Base-by-base conservation (phyloP, 1,140 invertebrate genomes). In the Zaprionus tsacasi region DNA sequence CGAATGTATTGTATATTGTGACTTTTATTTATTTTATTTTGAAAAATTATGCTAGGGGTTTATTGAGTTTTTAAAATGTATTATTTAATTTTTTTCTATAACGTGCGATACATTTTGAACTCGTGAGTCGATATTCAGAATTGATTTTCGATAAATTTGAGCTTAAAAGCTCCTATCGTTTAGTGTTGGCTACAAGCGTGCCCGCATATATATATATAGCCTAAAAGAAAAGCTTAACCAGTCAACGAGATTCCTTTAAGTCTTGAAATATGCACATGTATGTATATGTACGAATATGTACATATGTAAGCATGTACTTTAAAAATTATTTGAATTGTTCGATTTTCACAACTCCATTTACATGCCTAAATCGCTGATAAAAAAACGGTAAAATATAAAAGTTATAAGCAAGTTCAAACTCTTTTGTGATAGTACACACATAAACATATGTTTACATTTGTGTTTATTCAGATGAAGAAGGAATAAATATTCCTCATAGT, bases 201-300 rank as follows among this genome's bases (percentile, higher is more conserved):
- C 17, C 1, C 27, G 6, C 27, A 30, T 30, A 48, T 6, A 17
- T n/a, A 68, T 54, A 38, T 54, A 68, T 43, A 64, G 63, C 61
- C 68, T 63, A 63, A 35, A 38, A 54, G 40, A 33, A 64, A 77
- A 77, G 75, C 75, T 76, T 64, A 69, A 50, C 21, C 35, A 68
- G 54, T 45, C 33, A 40, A 58, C 15, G 27, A 36, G 58, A 72
- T 68, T 77, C 70, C 75, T 70, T 73, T 77, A 30, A 25, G 45
- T 50, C 45, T 25, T 17, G 55, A 52, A 36, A 17, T 68, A 67
- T 33, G 33, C 40, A 45, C 21, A 61, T 56, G 27, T 4, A 45
- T 21, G 33, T 70, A 43, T 38, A 25, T 58, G 45, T 57, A 35
- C 36, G n/a, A 13, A 25, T 52, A 63, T 63, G 30, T 48, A 21